These are phyloP conservation scores for Chaenodraco wilsoni DNA, from an alignment of 2,797 vertebrate species.

Conservation along the genomic window DNA sequence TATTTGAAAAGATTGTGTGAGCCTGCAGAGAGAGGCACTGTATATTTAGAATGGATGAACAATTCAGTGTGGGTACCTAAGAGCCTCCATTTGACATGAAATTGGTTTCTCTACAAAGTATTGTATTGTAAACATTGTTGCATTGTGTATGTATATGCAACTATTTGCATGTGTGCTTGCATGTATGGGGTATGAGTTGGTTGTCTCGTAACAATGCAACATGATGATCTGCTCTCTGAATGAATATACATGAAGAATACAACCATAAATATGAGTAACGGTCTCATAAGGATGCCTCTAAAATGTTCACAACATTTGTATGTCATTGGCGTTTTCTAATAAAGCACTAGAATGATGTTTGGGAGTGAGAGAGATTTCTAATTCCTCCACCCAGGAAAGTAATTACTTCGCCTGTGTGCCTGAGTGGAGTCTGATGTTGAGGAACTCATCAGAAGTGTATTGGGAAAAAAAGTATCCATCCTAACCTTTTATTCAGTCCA, in stretches of 20 bases:
- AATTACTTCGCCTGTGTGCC: constrained; percentile 27
- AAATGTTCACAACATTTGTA: constrained; percentile 26
- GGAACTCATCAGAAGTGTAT: constrained; percentile 7
- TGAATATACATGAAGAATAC: constrained; percentile 39
- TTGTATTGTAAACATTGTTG: constrained; percentile 59
- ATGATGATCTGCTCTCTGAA: constrained; percentile 19
- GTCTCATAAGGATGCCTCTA: constrained; percentile 13
- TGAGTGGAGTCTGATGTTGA: constrained; percentile 15
- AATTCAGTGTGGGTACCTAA: constrained; percentile 20
- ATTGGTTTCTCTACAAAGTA: constrained; percentile 42
- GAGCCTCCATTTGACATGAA: constrained; percentile 51
- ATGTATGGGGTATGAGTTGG: neutral
- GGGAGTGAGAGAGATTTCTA: neutral
- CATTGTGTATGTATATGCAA: constrained; percentile 17
- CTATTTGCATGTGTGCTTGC: constrained; percentile 24
- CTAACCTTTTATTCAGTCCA: constrained; percentile 10
- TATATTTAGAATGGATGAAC: constrained; percentile 26
- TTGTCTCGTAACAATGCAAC: constrained; percentile 31
- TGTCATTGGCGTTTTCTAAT: constrained; percentile 30
- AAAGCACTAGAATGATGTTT: constrained; percentile 23
- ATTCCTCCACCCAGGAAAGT: constrained; percentile 25
- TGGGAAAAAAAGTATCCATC: neutral
- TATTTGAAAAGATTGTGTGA: constrained; percentile 28
- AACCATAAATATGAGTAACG: constrained; percentile 17
- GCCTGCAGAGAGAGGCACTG: constrained; percentile 18